Evolutionary conservation across 2,888 invertebrate species (phyloP), one percentile per base, ranked within the genome.

Genomic region (Dynastes hyllus): DNA sequence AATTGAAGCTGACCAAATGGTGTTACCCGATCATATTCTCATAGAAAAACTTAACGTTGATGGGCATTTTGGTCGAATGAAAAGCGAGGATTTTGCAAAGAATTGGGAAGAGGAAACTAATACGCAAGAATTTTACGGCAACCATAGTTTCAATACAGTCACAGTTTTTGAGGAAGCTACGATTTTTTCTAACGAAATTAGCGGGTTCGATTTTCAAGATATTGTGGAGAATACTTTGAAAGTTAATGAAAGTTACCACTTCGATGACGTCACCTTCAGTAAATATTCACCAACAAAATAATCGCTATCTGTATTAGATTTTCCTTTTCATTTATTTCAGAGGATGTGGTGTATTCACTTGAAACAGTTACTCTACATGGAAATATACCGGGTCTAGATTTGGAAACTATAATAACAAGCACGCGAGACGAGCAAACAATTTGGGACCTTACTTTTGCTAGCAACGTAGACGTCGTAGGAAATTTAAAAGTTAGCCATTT

Each of bases 181-280:
- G 70, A 84, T 90, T 9, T 84, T 83, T 40, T 86, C 84, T 0
- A 88, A 88, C n/a, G 86, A 80, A 45, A 87, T 91, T 45, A 91
- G 90, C 81, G 81, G 85, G 50, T 79, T 89, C 5, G 82, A 88
- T 83, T 76, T 91, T 9, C 77, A 80, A 9, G 82, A 87, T 40
- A 84, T 91, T 75, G 80, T 86, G 9, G 81, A 86, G 3, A 87
- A 89, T 78, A 85, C 87, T 1, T 85, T 90, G 6, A 89, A 88
- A 83, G 84, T 88, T 2, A 86, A 90, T 71, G 89, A 90, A 80
- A 82, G 84, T 40, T 83, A 86, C 77, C 82, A 83, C 27, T 87
- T 90, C 78, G 84, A 86, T 55, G 84, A 87, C 13, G 89, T 88
- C 8, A 86, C 85, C 65, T 92, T 92, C 84, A 84, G 90, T 90